phyloP scores from a whole-genome alignment of 1,140 invertebrate genomes.

The Papilio helenus region DNA sequence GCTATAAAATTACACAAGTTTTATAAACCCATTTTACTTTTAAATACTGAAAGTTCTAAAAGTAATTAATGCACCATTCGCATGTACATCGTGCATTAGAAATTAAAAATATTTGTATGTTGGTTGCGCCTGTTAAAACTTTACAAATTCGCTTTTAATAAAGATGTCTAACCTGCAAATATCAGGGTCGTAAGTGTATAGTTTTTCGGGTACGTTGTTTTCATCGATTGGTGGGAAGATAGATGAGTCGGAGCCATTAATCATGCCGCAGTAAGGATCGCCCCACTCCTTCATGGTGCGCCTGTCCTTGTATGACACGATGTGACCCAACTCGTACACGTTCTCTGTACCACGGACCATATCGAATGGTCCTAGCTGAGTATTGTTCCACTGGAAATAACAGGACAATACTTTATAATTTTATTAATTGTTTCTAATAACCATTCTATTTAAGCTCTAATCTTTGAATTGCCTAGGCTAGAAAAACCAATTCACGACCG shows the following conservation, averaged over 20 bases:
- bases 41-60: too few species aligned
- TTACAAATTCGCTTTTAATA: background rate
- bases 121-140: background rate
- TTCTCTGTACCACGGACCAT: conserved; percentile 82
- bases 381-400: conserved; percentile 82
- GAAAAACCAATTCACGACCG: too few species aligned
- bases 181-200: conserved; percentile 84
- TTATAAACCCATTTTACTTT: background rate
- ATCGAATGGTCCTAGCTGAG: conserved; percentile 81
- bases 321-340: conserved; percentile 79
- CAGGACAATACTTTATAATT: background rate
- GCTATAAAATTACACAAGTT: background rate
- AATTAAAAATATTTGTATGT: background rate
- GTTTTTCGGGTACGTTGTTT: conserved; percentile 59
- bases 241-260: conserved; percentile 84
- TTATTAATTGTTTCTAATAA: too few species aligned
- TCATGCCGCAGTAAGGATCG: conserved; percentile 79
- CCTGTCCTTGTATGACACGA: conserved; percentile 81
- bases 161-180: conserved; percentile 82
- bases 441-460: too few species aligned
- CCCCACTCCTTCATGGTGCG: conserved; percentile 71
- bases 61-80: too few species aligned
- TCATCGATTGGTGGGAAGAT: conserved; percentile 84
- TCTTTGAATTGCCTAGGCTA: too few species aligned
- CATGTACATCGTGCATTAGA: too few species aligned